A percentile compares a stretch with the other conserved stretches of the same genome.
Evolutionary conservation across 2,797 vertebrate genomes (phyloP).

Genomic region (Stomatorhinus walkeri): DNA sequence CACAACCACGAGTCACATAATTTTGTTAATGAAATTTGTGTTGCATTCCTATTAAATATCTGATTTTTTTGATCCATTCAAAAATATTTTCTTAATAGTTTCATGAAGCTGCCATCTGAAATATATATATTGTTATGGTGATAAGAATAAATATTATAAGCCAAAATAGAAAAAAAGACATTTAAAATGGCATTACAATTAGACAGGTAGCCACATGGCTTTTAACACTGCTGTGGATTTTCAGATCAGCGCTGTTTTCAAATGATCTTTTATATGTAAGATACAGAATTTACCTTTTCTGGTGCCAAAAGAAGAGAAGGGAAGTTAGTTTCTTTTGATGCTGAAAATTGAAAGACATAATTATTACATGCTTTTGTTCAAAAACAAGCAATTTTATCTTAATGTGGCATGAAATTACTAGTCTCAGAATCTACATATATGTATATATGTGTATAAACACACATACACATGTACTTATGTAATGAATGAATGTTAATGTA

Average conservation of each 20-base stretch:
- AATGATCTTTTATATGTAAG: not conserved
- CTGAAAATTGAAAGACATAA: conserved; percentile 12
- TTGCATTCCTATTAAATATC: not conserved
- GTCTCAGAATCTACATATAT: not conserved
- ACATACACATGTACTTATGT: not conserved
- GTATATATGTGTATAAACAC: not conserved
- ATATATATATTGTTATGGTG: not conserved
- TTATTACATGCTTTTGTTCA: not conserved
- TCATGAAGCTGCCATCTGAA: not conserved
- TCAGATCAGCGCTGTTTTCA: not conserved
- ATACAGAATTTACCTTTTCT: not conserved
- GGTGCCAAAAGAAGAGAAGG: not conserved
- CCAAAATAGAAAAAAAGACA: not conserved
- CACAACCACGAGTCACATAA: not conserved
- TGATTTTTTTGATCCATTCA: not conserved
- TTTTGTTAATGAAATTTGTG: not conserved
- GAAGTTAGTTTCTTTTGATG: not conserved
- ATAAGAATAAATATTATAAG: not conserved
- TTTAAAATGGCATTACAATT: not conserved
- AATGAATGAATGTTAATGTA: not conserved
- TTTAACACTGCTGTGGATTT: not conserved
- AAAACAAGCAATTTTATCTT: not conserved
- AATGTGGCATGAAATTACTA: not conserved
- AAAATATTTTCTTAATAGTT: not conserved
- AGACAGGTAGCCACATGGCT: not conserved